A percentile compares a stretch with the other conserved stretches of the same genome.
phyloP scores from a whole-genome alignment of 2,888 invertebrate species.

The Sesia bembeciformis region DNA sequence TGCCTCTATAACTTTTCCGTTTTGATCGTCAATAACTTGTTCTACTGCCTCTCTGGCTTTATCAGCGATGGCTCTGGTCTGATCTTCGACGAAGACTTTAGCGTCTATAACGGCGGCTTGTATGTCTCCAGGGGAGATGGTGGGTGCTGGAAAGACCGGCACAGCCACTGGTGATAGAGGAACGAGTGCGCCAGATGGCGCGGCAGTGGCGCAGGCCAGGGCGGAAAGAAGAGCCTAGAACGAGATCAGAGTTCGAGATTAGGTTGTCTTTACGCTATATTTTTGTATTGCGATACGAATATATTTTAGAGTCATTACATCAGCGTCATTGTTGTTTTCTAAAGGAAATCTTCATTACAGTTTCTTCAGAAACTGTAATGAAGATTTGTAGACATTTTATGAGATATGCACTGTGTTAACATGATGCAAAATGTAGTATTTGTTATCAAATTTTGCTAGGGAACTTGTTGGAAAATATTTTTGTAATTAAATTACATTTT shows the following conservation, averaged over 20 bases:
- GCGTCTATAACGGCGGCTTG: slow-evolving; percentile 58
- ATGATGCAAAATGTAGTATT: too few species aligned
- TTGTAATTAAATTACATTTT: too few species aligned
- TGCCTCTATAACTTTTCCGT: slow-evolving; percentile 30
- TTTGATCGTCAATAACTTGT: slow-evolving; percentile 29
- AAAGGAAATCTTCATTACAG: too few species aligned
- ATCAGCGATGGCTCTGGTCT: slow-evolving; percentile 22
- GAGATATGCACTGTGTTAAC: too few species aligned
- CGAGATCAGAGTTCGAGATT: neutral
- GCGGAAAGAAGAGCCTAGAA: slow-evolving; percentile 2
- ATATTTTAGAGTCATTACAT: too few species aligned
- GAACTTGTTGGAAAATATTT: too few species aligned
- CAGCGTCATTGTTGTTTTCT: too few species aligned
- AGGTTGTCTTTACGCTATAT: too few species aligned
- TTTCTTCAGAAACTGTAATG: too few species aligned
- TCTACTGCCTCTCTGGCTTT: slow-evolving; percentile 27
- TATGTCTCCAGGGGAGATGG: slow-evolving; percentile 48
- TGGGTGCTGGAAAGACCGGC: slow-evolving; percentile 25
- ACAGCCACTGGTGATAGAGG: slow-evolving; percentile 5
- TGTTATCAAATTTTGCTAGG: too few species aligned
- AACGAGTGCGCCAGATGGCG: slow-evolving; percentile 6
- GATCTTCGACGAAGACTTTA: slow-evolving; percentile 30
- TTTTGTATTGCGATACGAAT: too few species aligned
- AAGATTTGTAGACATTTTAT: too few species aligned
- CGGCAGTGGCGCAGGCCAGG: slow-evolving; percentile 11